Evolutionary conservation across 2,888 invertebrate species (phyloP).

Genomic region (Drosophila quasianomalipes): DNA sequence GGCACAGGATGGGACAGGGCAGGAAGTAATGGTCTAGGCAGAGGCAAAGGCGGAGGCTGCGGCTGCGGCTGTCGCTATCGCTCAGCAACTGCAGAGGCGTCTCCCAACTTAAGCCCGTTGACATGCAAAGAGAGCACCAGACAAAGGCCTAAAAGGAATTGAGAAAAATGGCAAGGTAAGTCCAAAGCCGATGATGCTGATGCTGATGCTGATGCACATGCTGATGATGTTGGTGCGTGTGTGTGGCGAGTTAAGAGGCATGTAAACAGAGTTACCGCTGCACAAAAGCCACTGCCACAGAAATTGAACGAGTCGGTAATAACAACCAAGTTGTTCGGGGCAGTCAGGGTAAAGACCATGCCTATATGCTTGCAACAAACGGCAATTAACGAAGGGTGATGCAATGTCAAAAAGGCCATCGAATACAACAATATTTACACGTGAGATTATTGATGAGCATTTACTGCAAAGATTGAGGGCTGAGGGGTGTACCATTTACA

Average conservation of each 20-base stretch:
- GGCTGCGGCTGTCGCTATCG: conserved; percentile 34
- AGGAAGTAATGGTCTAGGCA: conserved; percentile 64
- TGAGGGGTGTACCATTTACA: conserved; percentile 1
- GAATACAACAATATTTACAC: conserved; percentile 62
- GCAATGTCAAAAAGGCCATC: conserved; percentile 47
- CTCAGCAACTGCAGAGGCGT: conserved; percentile 53
- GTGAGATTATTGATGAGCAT: conserved; percentile 63
- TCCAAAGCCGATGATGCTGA: conserved; percentile 24
- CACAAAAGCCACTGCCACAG: conserved; percentile 61
- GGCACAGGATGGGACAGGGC: conserved; percentile 37
- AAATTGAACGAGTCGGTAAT: conserved; percentile 67
- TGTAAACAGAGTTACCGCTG: conserved; percentile 68
- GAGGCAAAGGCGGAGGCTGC: conserved; percentile 28
- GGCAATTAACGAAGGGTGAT: conserved; percentile 70
- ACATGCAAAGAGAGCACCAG: conserved; percentile 73
- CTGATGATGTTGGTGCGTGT: conserved; percentile 23
- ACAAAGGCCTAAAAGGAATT: conserved; percentile 51
- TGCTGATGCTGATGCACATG: neutral
- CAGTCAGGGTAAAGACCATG: conserved; percentile 9
- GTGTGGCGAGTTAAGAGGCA: conserved; percentile 61
- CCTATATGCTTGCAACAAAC: conserved; percentile 64
- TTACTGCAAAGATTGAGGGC: conserved; percentile 20
- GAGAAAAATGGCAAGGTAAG: conserved; percentile 58
- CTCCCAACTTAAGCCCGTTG: conserved; percentile 67
- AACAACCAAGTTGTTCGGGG: conserved; percentile 46